Evolutionary conservation across 2,888 invertebrate genomes (phyloP).

Genomic region (Drosophila formosana): DNA sequence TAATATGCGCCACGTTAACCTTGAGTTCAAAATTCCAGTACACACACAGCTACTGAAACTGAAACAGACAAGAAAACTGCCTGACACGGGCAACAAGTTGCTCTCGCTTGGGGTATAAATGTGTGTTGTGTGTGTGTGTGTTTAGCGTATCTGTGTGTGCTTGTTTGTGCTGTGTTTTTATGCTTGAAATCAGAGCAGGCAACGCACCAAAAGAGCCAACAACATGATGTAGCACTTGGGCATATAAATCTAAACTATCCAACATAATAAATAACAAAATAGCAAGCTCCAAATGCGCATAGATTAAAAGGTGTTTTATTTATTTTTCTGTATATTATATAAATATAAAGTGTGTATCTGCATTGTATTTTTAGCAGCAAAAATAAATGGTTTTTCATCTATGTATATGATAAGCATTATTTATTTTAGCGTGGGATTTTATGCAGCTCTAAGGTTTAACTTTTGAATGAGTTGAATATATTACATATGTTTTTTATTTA

Average conservation of each 20-base stretch:
- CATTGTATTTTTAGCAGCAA: not conserved
- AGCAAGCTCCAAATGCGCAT: constrained; percentile 1
- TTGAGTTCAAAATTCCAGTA: constrained; percentile 47
- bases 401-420: not conserved
- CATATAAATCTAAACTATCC: constrained; percentile 41
- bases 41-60: not conserved
- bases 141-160: constrained; percentile 4
- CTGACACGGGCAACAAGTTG: constrained; percentile 65
- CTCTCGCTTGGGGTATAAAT: constrained; percentile 11
- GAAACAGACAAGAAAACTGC: constrained; percentile 18
- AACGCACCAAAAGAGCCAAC: constrained; percentile 37
- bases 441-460: not conserved
- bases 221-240: constrained; percentile 35
- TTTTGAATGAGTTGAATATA: not conserved
- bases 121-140: constrained; percentile 1
- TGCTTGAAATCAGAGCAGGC: constrained; percentile 53
- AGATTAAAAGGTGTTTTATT: not conserved
- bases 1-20: constrained; percentile 68
- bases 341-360: not conserved
- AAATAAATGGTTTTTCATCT: constrained; percentile 1
- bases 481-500: not conserved
- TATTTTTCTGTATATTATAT: not conserved
- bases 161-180: constrained; percentile 32
- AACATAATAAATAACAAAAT: constrained; percentile 38
- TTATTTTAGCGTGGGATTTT: constrained; percentile 3